These are phyloP conservation scores for Penaeus indicus DNA, from an alignment of 1,140 invertebrate species.

Conservation along the genomic window DNA sequence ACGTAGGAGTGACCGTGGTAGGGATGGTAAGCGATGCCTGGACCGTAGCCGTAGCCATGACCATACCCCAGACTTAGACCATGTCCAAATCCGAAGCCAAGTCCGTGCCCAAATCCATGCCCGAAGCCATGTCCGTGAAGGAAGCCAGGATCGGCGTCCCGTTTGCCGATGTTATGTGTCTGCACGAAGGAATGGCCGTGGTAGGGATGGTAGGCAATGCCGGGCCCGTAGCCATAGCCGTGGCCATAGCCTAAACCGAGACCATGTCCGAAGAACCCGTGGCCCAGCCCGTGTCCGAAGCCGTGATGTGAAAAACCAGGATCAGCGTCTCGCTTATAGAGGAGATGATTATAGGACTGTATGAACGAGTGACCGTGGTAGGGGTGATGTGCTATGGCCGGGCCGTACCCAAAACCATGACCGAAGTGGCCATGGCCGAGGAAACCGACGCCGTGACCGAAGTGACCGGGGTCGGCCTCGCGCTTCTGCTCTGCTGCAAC, in stretches of 20 bases:
- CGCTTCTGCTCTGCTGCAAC: constrained; percentile 19
- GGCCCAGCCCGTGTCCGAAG: background rate
- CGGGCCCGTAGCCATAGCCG: constrained; percentile 16
- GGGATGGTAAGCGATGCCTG: background rate
- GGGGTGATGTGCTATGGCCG: background rate
- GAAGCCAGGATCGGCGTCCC: background rate
- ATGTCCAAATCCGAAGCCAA: background rate
- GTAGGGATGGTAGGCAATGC: background rate
- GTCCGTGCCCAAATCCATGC: background rate
- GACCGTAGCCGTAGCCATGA: background rate
- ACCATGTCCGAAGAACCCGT: background rate
- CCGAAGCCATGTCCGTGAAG: background rate
- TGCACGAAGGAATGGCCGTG: background rate
- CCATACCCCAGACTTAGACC: background rate
- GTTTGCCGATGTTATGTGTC: constrained; percentile 2
- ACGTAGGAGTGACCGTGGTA: constrained; percentile 13
- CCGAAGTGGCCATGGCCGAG: constrained; percentile 1
- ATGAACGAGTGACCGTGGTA: background rate
- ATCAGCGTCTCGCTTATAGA: background rate
- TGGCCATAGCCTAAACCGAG: background rate
- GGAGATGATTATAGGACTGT: background rate
- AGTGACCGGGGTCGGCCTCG: background rate
- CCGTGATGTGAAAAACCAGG: background rate
- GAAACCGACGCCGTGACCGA: background rate
- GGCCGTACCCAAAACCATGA: background rate